Conservation (phyloP, 2,113 vertebrate species). For the Nothocercus julius region DNA sequence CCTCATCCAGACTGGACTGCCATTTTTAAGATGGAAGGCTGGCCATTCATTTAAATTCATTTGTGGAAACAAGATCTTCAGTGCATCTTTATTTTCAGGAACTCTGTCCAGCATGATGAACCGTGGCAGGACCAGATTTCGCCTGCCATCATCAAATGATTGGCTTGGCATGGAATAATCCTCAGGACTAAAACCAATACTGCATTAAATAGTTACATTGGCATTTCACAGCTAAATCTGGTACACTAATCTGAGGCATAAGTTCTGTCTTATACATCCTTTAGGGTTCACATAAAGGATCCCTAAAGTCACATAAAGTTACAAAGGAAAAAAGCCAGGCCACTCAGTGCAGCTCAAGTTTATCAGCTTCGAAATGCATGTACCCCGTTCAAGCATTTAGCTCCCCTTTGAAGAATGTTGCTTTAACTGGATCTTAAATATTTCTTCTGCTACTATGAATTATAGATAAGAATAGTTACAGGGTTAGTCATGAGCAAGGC, state of each 20-base stretch:
- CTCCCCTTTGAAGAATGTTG: neutral
- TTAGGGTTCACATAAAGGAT: neutral
- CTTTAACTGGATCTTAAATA: neutral
- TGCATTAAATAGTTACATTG: neutral
- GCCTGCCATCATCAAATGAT: neutral
- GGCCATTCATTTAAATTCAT: neutral
- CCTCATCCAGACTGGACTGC: neutral
- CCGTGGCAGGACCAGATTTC: neutral
- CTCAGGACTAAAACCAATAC: neutral
- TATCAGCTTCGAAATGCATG: neutral
- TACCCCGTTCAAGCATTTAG: neutral
- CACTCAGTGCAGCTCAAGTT: neutral
- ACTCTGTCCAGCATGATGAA: rapidly evolving
- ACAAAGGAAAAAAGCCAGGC: neutral
- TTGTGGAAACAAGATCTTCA: neutral
- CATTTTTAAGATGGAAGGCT: neutral
- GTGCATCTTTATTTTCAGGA: neutral
- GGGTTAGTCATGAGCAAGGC: neutral
- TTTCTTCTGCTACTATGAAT: neutral
- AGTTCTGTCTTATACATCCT: neutral
- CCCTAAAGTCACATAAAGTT: neutral
- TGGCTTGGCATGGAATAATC: neutral
- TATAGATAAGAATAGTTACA: neutral
- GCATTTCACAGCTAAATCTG: neutral
- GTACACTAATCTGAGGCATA: neutral